Conservation (phyloP, 2,888 invertebrate genomes). For the Trimorus sp. region DNA sequence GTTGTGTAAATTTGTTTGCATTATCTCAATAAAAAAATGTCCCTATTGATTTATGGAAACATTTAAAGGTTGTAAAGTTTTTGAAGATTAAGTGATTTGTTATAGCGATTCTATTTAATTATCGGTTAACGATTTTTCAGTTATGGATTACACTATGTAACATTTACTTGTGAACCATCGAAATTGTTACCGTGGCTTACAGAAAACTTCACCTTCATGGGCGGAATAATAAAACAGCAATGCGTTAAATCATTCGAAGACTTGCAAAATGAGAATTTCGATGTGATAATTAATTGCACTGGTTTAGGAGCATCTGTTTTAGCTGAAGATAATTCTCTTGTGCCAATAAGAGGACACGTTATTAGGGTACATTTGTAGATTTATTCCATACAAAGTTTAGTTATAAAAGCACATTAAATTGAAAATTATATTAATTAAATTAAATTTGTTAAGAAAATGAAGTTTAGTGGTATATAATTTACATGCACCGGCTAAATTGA, state of each 20-base stretch:
- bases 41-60: too few relatives aligned
- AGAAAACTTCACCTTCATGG: constrained; percentile 84
- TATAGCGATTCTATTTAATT: too few relatives aligned
- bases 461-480: neutral
- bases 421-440: too few relatives aligned
- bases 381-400: too few relatives aligned
- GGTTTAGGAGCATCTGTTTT: constrained; percentile 87
- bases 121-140: constrained; percentile 77
- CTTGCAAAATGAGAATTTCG: constrained; percentile 82
- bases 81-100: too few relatives aligned
- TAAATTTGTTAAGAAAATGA: too few relatives aligned
- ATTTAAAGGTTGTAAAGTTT: too few relatives aligned
- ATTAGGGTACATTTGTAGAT: constrained; percentile 82
- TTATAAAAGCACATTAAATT: too few relatives aligned
- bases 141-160: constrained; percentile 85
- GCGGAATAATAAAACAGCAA: constrained; percentile 83
- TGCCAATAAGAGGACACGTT: constrained; percentile 90
- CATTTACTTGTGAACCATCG: constrained; percentile 86
- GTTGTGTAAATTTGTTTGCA: too few relatives aligned
- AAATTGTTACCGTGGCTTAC: constrained; percentile 87
- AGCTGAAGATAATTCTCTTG: constrained; percentile 84
- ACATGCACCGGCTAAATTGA: neutral
- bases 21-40: neutral
- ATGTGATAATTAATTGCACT: constrained; percentile 91
- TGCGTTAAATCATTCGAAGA: constrained; percentile 83